phyloP scores from a whole-genome alignment of 1,140 invertebrate genomes.

The Hycleus phaleratus region DNA sequence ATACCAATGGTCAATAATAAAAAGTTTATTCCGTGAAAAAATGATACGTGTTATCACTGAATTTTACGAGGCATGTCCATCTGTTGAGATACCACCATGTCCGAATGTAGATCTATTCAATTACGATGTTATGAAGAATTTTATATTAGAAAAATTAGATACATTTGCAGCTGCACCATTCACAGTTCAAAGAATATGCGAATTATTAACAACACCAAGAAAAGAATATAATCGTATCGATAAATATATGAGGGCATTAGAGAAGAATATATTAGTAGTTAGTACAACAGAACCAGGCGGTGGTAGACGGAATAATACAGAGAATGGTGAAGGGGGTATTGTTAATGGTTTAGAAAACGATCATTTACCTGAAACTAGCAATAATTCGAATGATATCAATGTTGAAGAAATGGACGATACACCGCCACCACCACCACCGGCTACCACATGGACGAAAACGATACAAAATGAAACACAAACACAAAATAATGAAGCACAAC shows the following conservation, averaged over 20 bases:
- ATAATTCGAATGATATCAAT: constrained; percentile 56
- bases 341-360: constrained; percentile 46
- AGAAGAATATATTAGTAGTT: constrained; percentile 91
- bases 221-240: constrained; percentile 93
- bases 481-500: neutral
- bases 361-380: constrained; percentile 47
- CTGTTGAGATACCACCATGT: constrained; percentile 61
- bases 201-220: constrained; percentile 81
- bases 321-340: constrained; percentile 56
- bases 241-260: constrained; percentile 91
- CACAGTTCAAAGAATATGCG: constrained; percentile 92
- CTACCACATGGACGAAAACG: neutral
- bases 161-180: constrained; percentile 85
- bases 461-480: neutral
- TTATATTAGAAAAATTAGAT: constrained; percentile 76
- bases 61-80: constrained; percentile 72
- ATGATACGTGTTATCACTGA: constrained; percentile 77
- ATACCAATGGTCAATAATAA: constrained; percentile 85
- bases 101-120: constrained; percentile 88
- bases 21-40: constrained; percentile 81
- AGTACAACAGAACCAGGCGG: constrained; percentile 84
- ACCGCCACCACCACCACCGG: constrained; percentile 40
- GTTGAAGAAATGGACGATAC: constrained; percentile 63
- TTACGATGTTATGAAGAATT: constrained; percentile 81
- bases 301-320: constrained; percentile 43